These are phyloP conservation scores for Epinotia ramella DNA, from an alignment of 2,888 invertebrate species.

Conservation along the genomic window DNA sequence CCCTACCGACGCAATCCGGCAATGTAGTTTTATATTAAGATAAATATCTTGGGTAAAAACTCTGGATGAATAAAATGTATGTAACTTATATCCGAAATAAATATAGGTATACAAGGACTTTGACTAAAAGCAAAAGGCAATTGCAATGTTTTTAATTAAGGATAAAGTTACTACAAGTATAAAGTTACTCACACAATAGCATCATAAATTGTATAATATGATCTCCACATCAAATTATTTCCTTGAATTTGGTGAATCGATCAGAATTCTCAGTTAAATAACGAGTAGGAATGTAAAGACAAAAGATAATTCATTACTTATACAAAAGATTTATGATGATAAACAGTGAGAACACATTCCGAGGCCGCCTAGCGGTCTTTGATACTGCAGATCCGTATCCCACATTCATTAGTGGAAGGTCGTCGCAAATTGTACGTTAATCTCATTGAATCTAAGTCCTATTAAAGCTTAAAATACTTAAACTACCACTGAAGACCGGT, in stretches of 20 bases:
- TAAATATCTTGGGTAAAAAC: background rate
- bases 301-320: constrained; percentile 41
- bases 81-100: no score
- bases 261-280: constrained; percentile 22
- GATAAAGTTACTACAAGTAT: no score
- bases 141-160: no score
- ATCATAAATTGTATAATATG: background rate
- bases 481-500: background rate
- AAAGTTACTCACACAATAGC: background rate
- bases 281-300: constrained; percentile 34
- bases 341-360: constrained; percentile 36
- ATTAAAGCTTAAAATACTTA: background rate
- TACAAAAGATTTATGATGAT: constrained; percentile 21
- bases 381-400: constrained; percentile 52
- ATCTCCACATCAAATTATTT: background rate
- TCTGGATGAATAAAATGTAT: no score
- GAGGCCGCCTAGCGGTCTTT: constrained; percentile 47
- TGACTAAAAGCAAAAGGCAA: no score
- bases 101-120: no score
- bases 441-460: background rate
- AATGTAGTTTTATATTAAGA: background rate
- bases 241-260: constrained; percentile 21
- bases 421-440: constrained; percentile 53
- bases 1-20: no score
- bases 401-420: constrained; percentile 67